These are phyloP conservation scores for Cantharis nigra DNA, from an alignment of 2,888 invertebrate species.

Conservation along the genomic window DNA sequence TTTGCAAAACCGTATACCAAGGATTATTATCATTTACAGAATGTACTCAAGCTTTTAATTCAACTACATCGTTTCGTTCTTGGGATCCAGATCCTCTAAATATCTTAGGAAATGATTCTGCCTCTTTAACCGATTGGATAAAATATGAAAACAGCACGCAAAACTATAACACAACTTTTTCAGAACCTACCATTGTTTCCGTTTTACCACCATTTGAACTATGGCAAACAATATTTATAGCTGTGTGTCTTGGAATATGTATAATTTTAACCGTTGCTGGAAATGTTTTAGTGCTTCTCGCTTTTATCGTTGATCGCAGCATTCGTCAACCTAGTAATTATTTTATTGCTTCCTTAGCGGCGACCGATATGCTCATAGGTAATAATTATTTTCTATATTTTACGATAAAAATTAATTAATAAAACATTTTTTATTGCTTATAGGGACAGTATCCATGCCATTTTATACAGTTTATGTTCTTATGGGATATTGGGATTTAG, in stretches of 20 bases:
- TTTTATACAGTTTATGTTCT: slow-evolving; percentile 98
- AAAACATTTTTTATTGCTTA: slow-evolving; percentile 31
- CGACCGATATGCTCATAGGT: slow-evolving; percentile 96
- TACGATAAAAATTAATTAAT: not conserved
- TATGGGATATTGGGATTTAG: slow-evolving; percentile 96
- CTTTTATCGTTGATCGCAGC: slow-evolving; percentile 92
- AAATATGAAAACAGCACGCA: slow-evolving; percentile 22
- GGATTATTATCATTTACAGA: slow-evolving; percentile 64
- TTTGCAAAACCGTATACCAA: slow-evolving; percentile 70
- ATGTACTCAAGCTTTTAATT: slow-evolving; percentile 63
- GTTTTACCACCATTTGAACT: slow-evolving; percentile 84
- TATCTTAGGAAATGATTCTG: slow-evolving; percentile 41
- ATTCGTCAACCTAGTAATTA: slow-evolving; percentile 98
- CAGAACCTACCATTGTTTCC: slow-evolving; percentile 51
- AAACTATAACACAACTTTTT: slow-evolving; percentile 27
- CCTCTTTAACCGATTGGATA: slow-evolving; percentile 30
- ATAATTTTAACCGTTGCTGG: slow-evolving; percentile 93
- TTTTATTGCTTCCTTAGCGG: slow-evolving; percentile 97
- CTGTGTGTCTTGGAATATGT: slow-evolving; percentile 82
- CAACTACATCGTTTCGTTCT: slow-evolving; percentile 43
- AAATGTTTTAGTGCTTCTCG: slow-evolving; percentile 91
- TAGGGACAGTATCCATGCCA: slow-evolving; percentile 96
- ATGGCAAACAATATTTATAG: slow-evolving; percentile 90
- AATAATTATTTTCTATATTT: slow-evolving; percentile 44
- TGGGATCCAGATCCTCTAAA: slow-evolving; percentile 50